These are phyloP conservation scores for Xanthorhoe spadicearia DNA, from an alignment of 2,888 invertebrate genomes.

Conservation along the genomic window DNA sequence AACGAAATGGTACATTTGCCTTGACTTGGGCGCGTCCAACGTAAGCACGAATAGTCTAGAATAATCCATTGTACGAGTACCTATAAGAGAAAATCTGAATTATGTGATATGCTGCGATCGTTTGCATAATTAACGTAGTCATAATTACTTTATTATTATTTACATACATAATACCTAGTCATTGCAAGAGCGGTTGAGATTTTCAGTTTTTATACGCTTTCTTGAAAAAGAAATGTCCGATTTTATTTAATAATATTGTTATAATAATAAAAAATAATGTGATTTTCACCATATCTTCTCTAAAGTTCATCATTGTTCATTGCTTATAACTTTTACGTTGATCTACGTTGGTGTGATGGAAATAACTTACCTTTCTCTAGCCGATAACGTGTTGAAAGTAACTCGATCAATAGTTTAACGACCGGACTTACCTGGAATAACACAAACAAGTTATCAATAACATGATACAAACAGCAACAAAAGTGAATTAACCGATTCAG, in stretches of 20 bases:
- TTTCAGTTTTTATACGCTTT: no score
- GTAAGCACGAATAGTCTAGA: slow-evolving; percentile 10
- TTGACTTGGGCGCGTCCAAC: neutral
- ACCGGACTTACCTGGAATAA: slow-evolving; percentile 66
- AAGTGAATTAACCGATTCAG: neutral
- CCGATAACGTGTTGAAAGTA: slow-evolving; percentile 26
- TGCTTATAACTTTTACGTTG: neutral
- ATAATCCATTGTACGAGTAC: neutral
- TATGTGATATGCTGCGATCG: neutral
- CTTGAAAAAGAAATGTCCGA: no score
- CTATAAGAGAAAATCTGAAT: no score
- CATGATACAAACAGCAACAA: neutral
- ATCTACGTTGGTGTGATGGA: neutral
- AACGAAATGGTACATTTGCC: no score
- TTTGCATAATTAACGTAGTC: no score
- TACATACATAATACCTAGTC: no score
- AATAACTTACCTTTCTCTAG: slow-evolving; percentile 35
- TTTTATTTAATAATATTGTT: no score
- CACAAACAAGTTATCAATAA: slow-evolving; percentile 28
- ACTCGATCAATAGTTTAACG: slow-evolving; percentile 33
- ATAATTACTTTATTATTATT: no score
- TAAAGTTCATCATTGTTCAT: no score
- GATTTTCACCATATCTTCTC: no score
- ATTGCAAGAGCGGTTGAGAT: no score
- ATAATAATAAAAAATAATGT: no score